Percentiles rank a stretch among this genome's conserved stretches.
phyloP scores from a whole-genome alignment of 1,140 invertebrate genomes.

The Cyphomyrmex costatus region DNA sequence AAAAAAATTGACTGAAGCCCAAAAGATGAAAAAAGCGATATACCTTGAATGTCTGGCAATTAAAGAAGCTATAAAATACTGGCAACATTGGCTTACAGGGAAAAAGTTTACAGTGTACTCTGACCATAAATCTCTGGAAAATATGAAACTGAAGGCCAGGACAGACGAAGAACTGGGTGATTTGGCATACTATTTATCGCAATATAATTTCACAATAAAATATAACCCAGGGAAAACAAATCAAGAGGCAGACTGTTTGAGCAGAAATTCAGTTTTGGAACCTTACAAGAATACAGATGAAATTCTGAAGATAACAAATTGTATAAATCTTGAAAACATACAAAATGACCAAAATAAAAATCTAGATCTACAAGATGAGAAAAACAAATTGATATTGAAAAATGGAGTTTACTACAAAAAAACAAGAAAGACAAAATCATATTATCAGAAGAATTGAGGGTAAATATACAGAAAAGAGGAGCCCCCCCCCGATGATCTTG shows the following conservation, averaged over 20 bases:
- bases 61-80: neutral
- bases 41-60: slow-evolving; percentile 4
- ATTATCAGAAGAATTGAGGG: neutral
- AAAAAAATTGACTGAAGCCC: neutral
- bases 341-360: neutral
- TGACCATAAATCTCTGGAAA: neutral
- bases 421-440: neutral
- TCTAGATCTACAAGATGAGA: neutral
- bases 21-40: neutral
- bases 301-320: neutral
- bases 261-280: neutral
- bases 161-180: neutral
- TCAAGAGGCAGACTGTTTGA: neutral
- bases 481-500: too few species aligned
- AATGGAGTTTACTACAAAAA: slow-evolving; percentile 3
- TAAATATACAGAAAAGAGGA: too few species aligned
- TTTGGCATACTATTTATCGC: neutral
- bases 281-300: neutral
- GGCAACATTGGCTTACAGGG: slow-evolving; percentile 7
- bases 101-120: neutral
- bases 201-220: slow-evolving; percentile 1
- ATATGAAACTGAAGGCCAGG: neutral
- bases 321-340: neutral
- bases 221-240: slow-evolving; percentile 16
- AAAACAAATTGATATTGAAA: neutral